Evolutionary conservation across 2,888 invertebrate genomes (phyloP).

Genomic region (Xestia rhomboidea): DNA sequence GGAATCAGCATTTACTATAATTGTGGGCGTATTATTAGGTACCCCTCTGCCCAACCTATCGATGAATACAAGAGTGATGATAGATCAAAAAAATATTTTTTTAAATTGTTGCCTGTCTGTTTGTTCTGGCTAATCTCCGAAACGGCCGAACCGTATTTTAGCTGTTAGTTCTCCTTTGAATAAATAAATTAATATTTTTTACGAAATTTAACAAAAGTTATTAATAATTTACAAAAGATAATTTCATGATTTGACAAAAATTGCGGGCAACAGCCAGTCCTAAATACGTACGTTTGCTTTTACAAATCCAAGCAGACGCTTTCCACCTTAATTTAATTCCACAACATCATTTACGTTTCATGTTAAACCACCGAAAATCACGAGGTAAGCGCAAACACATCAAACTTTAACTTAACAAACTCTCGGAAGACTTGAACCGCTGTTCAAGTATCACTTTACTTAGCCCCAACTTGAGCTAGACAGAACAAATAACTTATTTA

Average conservation of each 20-base stretch:
- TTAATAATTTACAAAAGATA: no score
- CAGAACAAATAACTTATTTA: constrained; percentile 61
- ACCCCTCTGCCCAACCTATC: background rate
- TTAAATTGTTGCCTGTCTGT: no score
- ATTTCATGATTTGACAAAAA: no score
- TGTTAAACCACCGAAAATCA: constrained; percentile 36
- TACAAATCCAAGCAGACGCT: background rate
- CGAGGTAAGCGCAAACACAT: constrained; percentile 37
- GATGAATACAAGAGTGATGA: background rate
- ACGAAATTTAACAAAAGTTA: no score
- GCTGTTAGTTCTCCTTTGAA: no score
- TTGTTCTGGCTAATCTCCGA: no score
- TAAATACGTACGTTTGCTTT: background rate
- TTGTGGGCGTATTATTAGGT: background rate
- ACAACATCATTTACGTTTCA: no score
- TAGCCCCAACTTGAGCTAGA: constrained; percentile 51
- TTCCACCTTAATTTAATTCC: background rate
- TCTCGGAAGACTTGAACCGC: constrained; percentile 45
- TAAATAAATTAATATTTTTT: no score
- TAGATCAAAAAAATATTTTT: no score
- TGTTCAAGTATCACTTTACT: constrained; percentile 61
- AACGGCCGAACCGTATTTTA: no score
- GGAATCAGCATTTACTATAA: no score
- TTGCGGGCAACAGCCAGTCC: background rate
- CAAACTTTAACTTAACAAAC: constrained; percentile 48